These are phyloP conservation scores for Aspidiotus destructor DNA, from an alignment of 2,888 invertebrate genomes.

Conservation along the genomic window DNA sequence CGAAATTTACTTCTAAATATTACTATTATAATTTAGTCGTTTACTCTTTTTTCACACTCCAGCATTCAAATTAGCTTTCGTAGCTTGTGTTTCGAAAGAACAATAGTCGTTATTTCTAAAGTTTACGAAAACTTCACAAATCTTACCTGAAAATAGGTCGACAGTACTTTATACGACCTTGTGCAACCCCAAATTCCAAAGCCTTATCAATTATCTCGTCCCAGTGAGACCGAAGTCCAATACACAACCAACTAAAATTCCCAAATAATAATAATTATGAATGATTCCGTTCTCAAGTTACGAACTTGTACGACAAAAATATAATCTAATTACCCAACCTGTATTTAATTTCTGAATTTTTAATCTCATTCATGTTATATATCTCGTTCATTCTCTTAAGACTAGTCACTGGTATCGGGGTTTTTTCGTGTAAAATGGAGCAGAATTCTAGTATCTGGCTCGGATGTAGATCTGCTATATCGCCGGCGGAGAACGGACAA, in stretches of 20 bases:
- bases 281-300: not conserved
- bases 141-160: constrained; percentile 68
- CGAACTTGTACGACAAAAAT: not conserved
- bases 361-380: constrained; percentile 55
- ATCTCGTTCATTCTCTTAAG: constrained; percentile 52
- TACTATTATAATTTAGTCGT: no score
- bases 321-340: constrained; percentile 40
- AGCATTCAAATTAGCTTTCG: no score
- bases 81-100: no score
- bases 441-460: constrained; percentile 61
- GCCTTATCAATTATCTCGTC: constrained; percentile 56
- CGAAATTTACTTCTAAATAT: no score
- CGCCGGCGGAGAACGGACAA: constrained; percentile 45
- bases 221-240: constrained; percentile 66
- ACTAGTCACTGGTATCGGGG: constrained; percentile 48
- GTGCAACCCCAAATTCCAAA: constrained; percentile 66
- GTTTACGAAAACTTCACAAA: no score
- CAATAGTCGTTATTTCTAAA: no score
- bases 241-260: constrained; percentile 57
- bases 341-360: constrained; percentile 67
- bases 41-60: no score
- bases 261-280: not conserved
- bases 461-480: constrained; percentile 51
- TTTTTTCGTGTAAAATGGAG: constrained; percentile 53
- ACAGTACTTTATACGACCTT: constrained; percentile 86